These are phyloP conservation scores for Phainopepla nitens DNA, from an alignment of 2,113 vertebrate genomes.

Conservation along the genomic window DNA sequence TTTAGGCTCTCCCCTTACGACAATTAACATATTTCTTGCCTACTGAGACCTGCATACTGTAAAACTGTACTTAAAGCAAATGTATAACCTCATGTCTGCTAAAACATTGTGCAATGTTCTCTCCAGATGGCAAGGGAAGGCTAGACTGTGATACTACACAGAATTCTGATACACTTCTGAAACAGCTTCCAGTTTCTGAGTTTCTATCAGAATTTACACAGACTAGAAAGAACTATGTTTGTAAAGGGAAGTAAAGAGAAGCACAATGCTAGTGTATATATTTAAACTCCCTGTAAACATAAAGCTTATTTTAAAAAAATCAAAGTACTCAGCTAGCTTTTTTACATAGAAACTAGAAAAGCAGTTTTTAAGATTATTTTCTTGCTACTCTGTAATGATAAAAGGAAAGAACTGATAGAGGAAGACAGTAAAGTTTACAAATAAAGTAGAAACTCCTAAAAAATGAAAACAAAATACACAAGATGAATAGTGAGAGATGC, in stretches of 20 bases:
- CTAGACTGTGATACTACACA: neutral
- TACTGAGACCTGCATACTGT: neutral
- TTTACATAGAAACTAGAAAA: neutral
- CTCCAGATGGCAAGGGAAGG: constrained; percentile 36
- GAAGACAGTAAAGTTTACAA: neutral
- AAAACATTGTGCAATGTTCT: constrained; percentile 1
- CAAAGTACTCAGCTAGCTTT: neutral
- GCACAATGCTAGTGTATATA: neutral
- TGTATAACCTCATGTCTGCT: neutral
- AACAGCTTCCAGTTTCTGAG: neutral
- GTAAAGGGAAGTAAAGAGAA: neutral
- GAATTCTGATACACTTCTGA: neutral
- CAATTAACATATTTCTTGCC: neutral
- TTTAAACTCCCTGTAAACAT: neutral
- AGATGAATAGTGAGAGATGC: neutral
- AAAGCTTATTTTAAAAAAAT: neutral
- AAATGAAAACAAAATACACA: neutral
- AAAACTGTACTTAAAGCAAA: neutral
- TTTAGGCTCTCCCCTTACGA: neutral
- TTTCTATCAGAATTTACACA: neutral
- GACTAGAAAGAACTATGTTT: neutral
- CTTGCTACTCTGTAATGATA: neutral
- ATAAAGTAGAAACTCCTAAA: neutral
- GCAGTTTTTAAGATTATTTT: neutral
- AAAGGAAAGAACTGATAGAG: constrained; percentile 5